A percentile compares a stretch with the other conserved stretches of the same genome.
Evolutionary conservation across 37 sponge, comb jelly and placozoan genomes (phyloP).

Genomic region (Agelas oroides): DNA sequence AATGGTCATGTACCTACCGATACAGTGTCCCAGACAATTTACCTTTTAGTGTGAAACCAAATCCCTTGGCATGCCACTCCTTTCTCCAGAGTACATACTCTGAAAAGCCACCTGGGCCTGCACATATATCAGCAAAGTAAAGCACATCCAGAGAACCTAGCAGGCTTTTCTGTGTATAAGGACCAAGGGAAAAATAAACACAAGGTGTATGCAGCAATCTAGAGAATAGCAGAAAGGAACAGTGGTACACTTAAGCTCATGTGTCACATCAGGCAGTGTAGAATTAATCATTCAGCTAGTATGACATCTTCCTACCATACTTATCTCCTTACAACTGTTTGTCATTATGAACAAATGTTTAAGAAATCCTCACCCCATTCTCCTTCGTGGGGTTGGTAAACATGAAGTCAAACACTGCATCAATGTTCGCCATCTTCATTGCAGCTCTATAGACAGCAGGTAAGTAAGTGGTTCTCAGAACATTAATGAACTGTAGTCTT

Average conservation of each 20-base stretch:
- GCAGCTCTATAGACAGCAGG: constrained; percentile 78
- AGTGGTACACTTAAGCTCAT: neutral
- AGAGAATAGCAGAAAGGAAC: neutral
- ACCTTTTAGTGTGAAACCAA: constrained; percentile 96
- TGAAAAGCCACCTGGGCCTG: constrained; percentile 99
- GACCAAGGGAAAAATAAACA: neutral
- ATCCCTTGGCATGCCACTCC: constrained; percentile 96
- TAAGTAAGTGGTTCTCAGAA: too few species aligned
- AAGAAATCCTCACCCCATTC: constrained; percentile 25
- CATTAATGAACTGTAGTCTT: too few species aligned
- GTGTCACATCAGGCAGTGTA: too few species aligned
- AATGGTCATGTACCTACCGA: too few species aligned
- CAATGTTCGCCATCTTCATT: constrained; percentile 98
- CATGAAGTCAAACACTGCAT: constrained; percentile 89
- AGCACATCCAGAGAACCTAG: constrained; percentile 58
- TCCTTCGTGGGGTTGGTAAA: constrained; percentile 61
- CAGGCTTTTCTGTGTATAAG: constrained; percentile 28
- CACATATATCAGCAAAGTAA: constrained; percentile 98
- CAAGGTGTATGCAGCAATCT: too few species aligned
- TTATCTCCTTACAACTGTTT: too few species aligned
- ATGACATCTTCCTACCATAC: too few species aligned
- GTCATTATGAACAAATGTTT: too few species aligned
- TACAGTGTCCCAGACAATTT: too few species aligned
- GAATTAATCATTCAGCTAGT: too few species aligned
- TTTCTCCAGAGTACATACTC: constrained; percentile 95